Conservation (phyloP, 2,797 vertebrate genomes). For the Coccyzus lansbergi region DNA sequence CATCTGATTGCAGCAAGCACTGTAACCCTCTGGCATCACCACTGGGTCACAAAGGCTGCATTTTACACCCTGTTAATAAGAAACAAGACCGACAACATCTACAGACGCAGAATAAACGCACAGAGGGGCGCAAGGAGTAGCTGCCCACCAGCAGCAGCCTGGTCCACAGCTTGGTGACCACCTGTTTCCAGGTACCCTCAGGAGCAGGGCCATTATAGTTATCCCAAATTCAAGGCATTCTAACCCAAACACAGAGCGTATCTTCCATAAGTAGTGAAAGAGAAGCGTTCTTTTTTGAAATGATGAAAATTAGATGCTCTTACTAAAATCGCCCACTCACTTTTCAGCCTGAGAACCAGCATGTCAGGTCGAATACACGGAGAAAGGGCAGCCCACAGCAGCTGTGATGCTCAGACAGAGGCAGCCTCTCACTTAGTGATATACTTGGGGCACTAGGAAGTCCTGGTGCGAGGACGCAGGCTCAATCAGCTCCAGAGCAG, state of each 20-base stretch:
- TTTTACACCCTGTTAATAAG: not conserved
- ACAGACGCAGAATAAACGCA: not conserved
- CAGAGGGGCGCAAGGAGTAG: not conserved
- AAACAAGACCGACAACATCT: not conserved
- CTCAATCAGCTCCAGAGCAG: not conserved
- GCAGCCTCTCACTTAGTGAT: not conserved
- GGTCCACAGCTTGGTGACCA: not conserved
- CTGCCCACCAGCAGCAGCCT: not conserved
- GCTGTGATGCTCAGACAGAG: accelerated
- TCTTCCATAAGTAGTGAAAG: accelerated
- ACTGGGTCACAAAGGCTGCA: not conserved
- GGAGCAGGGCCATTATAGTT: not conserved
- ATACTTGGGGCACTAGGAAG: not conserved
- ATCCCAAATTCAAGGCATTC: not conserved
- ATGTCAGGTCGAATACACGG: accelerated
- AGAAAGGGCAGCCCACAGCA: accelerated
- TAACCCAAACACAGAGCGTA: not conserved
- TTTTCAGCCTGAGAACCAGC: not conserved
- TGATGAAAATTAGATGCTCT: not conserved
- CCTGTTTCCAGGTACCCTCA: not conserved
- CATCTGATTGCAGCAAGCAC: not conserved
- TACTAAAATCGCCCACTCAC: not conserved
- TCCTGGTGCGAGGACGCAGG: not conserved
- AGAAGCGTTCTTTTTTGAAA: accelerated
- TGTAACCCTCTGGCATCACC: accelerated